Base-by-base conservation (phyloP, 2,888 invertebrate species). In the Cephus runcator region DNA sequence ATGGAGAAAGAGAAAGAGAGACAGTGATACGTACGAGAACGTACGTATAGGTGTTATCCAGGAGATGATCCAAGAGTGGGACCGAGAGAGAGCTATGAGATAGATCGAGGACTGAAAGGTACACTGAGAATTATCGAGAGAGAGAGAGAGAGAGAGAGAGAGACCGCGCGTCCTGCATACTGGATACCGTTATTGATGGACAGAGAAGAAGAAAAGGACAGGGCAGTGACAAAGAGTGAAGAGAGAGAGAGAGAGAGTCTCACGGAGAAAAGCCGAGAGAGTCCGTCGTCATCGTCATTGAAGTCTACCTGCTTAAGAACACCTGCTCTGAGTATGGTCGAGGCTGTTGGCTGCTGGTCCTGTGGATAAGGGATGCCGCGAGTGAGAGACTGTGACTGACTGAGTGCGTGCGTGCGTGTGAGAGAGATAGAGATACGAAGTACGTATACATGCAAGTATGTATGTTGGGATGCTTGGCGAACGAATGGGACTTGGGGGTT, bases 181-280 rank as follows among this genome's bases (percentile, higher is more conserved):
- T 56, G 56, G 56, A 15, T 4, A 56, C 56, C 23, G 56, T 56
- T 56, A 0, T 23, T 23, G 23, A 23, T 56, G 56, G 76, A 78
- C 73, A 76, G 81, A 76, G 79, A 76, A 71, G 77, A 80, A 79
- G 79, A 77, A 82, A 81, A 80, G 80, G 81, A 74, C 36, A 73
- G 77, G 77, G 33, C n/a, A 68, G n/a, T 84, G 81, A 81, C 73
- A 78, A 81, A 81, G 80, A 79, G 9, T 34, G 34, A 34, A 34
- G 34, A 34, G 34, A 34, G 34, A 34, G 34, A 34, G 9, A 80
- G 80, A 34, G 76, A 83, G 76, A 71, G 79, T 76, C 81, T 81
- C 83, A 83, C 83, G 83, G 85, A 84, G 83, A 83, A 34, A 83
- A 34, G 69, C 73, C 15, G 23, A 56, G 9, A 56, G 9, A 23